These are phyloP conservation scores for Gymnoscopelus microlampas DNA, from an alignment of 2,797 vertebrate species.

Conservation along the genomic window DNA sequence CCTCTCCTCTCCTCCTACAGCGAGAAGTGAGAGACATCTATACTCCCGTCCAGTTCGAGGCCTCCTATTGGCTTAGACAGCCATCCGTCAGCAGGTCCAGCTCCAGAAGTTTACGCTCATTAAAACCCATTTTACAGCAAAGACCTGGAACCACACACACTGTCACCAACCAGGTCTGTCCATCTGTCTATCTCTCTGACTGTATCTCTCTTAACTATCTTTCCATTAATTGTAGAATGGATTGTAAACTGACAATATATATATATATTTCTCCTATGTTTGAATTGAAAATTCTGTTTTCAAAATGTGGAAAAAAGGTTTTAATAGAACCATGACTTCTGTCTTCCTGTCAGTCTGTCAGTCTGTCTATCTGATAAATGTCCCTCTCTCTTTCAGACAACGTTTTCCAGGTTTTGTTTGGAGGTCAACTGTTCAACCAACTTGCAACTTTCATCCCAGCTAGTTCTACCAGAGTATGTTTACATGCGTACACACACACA, in stretches of 20 bases:
- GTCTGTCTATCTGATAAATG: conserved; percentile 45
- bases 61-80: conserved; percentile 84
- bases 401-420: conserved; percentile 90
- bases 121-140: conserved; percentile 90
- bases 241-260: not conserved
- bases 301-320: no score
- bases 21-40: conserved; percentile 93
- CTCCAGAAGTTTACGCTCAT: conserved; percentile 75
- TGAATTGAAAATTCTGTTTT: no score
- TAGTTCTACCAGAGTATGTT: conserved; percentile 90
- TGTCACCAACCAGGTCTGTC: conserved; percentile 83
- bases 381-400: conserved; percentile 77
- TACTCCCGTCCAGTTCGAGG: conserved; percentile 87
- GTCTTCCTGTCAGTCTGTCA: no score
- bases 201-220: not conserved
- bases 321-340: no score
- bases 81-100: conserved; percentile 67
- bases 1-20: conserved; percentile 79
- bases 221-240: not conserved
- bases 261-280: no score
- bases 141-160: conserved; percentile 76
- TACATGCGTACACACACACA: conserved; percentile 16
- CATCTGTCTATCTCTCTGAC: not conserved
- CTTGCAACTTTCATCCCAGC: conserved; percentile 87
- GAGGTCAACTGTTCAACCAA: conserved; percentile 91